phyloP scores from a whole-genome alignment of 2,797 vertebrate species.

The Craterocephalus amniculus region DNA sequence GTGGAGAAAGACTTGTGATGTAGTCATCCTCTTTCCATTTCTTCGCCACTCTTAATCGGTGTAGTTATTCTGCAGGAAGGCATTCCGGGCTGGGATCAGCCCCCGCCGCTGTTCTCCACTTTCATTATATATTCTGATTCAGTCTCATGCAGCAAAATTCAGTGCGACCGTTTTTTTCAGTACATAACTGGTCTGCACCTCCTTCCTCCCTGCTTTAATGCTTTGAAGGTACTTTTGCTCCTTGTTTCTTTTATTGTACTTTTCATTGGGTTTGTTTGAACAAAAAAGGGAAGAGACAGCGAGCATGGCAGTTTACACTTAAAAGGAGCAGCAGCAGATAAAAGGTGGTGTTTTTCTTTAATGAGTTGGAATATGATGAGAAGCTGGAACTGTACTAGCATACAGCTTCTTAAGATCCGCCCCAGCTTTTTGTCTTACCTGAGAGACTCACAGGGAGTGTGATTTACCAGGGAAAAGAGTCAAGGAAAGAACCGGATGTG shows the following conservation, averaged over 20 bases:
- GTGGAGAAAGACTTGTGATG: not conserved
- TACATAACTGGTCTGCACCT: not conserved
- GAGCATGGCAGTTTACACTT: not conserved
- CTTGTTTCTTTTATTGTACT: conserved; percentile 25
- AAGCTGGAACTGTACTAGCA: conserved; percentile 1
- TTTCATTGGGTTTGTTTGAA: conserved; percentile 24
- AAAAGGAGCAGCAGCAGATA: not conserved
- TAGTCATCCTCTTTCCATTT: not conserved
- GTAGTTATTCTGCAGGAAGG: not conserved
- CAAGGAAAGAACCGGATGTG: not conserved
- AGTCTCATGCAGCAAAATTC: not conserved
- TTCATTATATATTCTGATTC: not conserved
- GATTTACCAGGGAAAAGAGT: not conserved
- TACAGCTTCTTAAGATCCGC: not conserved
- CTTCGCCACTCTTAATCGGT: not conserved
- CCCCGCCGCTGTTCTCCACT: not conserved
- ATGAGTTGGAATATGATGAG: conserved; percentile 13
- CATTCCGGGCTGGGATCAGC: not conserved
- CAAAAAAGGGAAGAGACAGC: not conserved
- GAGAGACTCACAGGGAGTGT: not conserved
- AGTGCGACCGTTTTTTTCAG: not conserved
- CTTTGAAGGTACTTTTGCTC: conserved; percentile 9
- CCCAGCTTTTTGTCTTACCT: not conserved
- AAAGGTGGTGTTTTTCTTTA: conserved; percentile 13
- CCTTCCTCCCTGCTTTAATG: conserved; percentile 10